Base-by-base conservation (phyloP, 2,113 vertebrate species). In the Brachionichthys hirsutus region DNA sequence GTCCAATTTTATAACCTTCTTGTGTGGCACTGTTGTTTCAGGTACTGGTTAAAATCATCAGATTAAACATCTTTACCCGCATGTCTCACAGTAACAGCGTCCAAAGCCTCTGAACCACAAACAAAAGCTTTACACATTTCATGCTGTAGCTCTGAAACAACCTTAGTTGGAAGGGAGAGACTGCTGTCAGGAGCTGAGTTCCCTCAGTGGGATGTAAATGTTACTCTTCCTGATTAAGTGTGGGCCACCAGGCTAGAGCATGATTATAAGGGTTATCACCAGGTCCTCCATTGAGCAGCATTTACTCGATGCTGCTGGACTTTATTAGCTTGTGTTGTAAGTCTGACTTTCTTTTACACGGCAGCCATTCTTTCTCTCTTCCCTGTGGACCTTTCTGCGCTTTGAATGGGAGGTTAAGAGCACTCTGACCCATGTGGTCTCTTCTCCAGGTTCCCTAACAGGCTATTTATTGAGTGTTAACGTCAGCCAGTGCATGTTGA, bases 281-380 rank as follows among this genome's bases (percentile, higher is more conserved):
- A 22, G 68, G 74, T 64, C 54, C 73, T 67, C 49, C 48, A 75
- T 30, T 30, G 4, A 30, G 8, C 24, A 30, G 24, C 3, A 54
- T 71, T 73, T 73, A 75, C 70, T 72, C 72, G 54, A 69, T 48
- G 35, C 8, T 45, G 72, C 38, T 22, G 50, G 54, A 74, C 66
- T 77, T 77, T 57, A 78, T 74, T 74, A 62, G 54, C 63, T 62
- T 54, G 50, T 45, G 44, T 30, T 65, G 58, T 73, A 72, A 73
- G 44, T 35, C 56, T n/a, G 15, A 40, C 14, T 40, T 67, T 35
- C 43, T 35, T 70, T 51, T 52, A 69, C 71, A 57, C 40, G 22
- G 55, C 55, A 45, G 55, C 17, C 44, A 16, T 24, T 67, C 44
- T 54, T 8, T 48, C 40, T 53, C 30, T 19, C 2, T 24, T 50